Percentiles rank a stretch among this genome's conserved stretches.
These are phyloP conservation scores for Drosophila nannoptera DNA, from an alignment of 1,140 invertebrate species.

Conservation along the genomic window DNA sequence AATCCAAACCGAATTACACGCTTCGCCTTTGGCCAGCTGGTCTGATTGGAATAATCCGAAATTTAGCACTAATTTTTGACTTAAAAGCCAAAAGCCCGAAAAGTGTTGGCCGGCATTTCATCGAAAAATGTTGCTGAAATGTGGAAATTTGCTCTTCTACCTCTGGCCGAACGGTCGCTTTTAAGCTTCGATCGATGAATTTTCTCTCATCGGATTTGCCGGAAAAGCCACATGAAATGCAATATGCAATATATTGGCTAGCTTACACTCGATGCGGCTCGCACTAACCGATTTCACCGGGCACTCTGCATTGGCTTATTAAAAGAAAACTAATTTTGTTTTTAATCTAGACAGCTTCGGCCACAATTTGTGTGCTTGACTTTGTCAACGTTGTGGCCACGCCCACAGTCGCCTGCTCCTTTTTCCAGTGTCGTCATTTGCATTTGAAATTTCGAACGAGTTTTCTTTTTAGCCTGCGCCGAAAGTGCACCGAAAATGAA, in stretches of 20 bases:
- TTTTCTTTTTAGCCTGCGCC: conserved; percentile 36
- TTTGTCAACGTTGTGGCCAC: conserved; percentile 25
- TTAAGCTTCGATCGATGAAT: conserved; percentile 7
- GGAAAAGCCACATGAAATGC: conserved; percentile 2
- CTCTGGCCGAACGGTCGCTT: not conserved
- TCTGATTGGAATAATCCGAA: not conserved
- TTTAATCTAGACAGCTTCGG: conserved; percentile 53
- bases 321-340: conserved; percentile 63
- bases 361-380: conserved; percentile 47
- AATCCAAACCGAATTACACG: not conserved
- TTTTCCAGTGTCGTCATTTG: conserved; percentile 58
- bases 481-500: conserved; percentile 60
- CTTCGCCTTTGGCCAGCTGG: not conserved
- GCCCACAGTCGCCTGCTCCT: not conserved
- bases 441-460: conserved; percentile 61
- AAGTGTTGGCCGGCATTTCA: not conserved
- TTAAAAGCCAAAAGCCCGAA: not conserved
- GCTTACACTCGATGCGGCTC: conserved; percentile 1
- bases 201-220: not conserved
- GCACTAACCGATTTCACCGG: conserved; percentile 44
- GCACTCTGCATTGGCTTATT: conserved; percentile 60
- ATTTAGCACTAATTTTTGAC: not conserved
- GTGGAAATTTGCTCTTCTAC: not conserved
- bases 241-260: not conserved
- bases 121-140: not conserved